Evolutionary conservation across 2,113 vertebrate genomes (phyloP).

Genomic region (Dipodomys stephensi): DNA sequence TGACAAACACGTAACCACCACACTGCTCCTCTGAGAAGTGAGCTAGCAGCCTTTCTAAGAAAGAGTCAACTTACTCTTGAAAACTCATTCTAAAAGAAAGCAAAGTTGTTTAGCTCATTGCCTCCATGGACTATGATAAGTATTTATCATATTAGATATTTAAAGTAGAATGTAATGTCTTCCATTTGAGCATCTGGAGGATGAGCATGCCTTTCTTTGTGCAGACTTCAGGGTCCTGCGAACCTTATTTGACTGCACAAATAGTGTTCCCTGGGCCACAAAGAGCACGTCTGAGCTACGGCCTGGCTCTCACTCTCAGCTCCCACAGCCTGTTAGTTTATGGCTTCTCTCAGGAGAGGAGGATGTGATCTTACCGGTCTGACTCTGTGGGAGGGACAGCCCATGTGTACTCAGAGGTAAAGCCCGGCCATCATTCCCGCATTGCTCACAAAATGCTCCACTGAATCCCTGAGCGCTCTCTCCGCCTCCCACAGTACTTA

Average conservation of each 20-base stretch:
- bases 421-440: neutral
- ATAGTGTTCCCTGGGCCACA: neutral
- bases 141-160: constrained; percentile 1
- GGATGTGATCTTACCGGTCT: constrained; percentile 9
- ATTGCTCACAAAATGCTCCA: constrained; percentile 32
- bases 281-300: constrained; percentile 10
- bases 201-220: neutral
- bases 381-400: neutral
- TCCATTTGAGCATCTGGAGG: constrained; percentile 7
- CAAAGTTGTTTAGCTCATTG: constrained; percentile 32
- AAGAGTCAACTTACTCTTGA: neutral
- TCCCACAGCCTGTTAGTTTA: neutral
- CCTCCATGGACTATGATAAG: neutral
- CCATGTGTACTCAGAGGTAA: neutral
- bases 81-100: constrained; percentile 21
- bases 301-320: neutral
- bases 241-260: constrained; percentile 20
- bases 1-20: neutral
- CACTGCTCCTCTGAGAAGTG: neutral
- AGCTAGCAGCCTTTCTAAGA: constrained; percentile 5
- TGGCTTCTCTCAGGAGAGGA: constrained; percentile 50
- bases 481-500: neutral
- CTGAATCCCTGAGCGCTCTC: constrained; percentile 19
- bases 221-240: constrained; percentile 21
- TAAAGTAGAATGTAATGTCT: constrained; percentile 33